These are phyloP conservation scores for Amphimedon queenslandica DNA, from an alignment of 37 sponge, comb jelly and placozoan genomes.

Conservation along the genomic window DNA sequence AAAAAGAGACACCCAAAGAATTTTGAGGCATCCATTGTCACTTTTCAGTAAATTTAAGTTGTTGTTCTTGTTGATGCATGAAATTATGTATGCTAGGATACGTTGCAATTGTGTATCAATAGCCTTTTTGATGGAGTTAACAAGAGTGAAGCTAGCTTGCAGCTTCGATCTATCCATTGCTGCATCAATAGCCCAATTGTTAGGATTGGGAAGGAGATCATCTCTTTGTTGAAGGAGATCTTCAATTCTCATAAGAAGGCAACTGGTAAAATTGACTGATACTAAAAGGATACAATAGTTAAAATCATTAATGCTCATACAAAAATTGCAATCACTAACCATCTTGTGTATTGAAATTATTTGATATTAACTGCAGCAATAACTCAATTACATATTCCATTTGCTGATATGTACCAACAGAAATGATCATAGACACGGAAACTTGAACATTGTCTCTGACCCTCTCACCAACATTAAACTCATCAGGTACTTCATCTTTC, in stretches of 20 bases:
- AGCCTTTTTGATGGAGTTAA: not conserved
- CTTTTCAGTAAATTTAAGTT: not conserved
- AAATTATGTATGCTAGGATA: not conserved
- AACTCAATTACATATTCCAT: conserved; percentile 3
- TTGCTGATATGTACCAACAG: not conserved
- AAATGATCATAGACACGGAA: not conserved
- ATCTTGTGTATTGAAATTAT: not conserved
- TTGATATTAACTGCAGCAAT: not conserved
- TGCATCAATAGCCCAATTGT: not conserved
- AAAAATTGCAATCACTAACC: not conserved
- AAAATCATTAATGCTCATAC: not conserved
- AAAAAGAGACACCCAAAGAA: not conserved
- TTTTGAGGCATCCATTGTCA: not conserved
- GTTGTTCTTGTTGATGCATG: not conserved
- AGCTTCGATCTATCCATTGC: not conserved
- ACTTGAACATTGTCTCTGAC: not conserved
- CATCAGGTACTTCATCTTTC: not conserved
- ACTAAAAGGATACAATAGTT: not conserved
- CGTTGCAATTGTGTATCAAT: not conserved
- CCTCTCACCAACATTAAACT: not conserved
- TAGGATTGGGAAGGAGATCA: not conserved
- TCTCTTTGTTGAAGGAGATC: not conserved
- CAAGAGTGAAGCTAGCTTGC: not conserved
- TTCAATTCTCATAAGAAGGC: not conserved
- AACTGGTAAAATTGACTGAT: too few species aligned